Base-by-base conservation (phyloP, 2,113 vertebrate genomes). In the Gymnogyps californianus region DNA sequence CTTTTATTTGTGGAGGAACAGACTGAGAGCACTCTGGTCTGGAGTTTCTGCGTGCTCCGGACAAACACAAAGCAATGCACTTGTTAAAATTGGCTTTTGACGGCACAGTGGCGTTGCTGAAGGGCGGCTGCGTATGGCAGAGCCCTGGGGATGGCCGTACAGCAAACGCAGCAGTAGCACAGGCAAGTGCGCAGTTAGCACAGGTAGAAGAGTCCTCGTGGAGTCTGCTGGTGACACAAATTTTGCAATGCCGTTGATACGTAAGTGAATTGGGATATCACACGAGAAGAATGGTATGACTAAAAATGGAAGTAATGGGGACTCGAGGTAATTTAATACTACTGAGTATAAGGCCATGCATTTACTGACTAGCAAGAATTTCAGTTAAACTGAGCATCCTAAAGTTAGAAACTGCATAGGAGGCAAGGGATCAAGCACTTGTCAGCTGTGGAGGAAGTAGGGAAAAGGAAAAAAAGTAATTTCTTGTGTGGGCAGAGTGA, bases 111-210 rank as follows among this genome's bases (percentile, higher is more conserved):
- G 64, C 26, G 44, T 1, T 81, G 72, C 59, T 54, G 75, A 17
- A 9, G 36, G 32, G 67, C 1, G 1, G 67, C 22, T 11, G n/a
- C 0, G 1, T 12, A 12, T 0, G 13, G 44, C 55, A 61, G 49
- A 44, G 51, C 38, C 62, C n/a, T 34, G 55, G 29, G 28, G 13
- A 29, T 6, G 10, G 8, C 67, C 4, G 5, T 6, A 31, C 6
- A 52, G 36, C 3, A 0, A 71, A 38, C 6, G 1, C 13, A 13
- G 62, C 29, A 13, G 65, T 1, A 49, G 65, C 25, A 36, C n/a
- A 16, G 25, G 66, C 8, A 32, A 38, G 34, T 5, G 4, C 2
- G 2, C 16, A 14, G 44, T 12, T n/a, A 51, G 28, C 9, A 46
- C 26, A 11, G 36, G 36, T 10, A 51, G 32, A 21, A 42, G 22